A percentile compares a stretch with the other conserved stretches of the same genome.
These are phyloP conservation scores for Momotus momota DNA, from an alignment of 2,797 vertebrate species.

Conservation along the genomic window DNA sequence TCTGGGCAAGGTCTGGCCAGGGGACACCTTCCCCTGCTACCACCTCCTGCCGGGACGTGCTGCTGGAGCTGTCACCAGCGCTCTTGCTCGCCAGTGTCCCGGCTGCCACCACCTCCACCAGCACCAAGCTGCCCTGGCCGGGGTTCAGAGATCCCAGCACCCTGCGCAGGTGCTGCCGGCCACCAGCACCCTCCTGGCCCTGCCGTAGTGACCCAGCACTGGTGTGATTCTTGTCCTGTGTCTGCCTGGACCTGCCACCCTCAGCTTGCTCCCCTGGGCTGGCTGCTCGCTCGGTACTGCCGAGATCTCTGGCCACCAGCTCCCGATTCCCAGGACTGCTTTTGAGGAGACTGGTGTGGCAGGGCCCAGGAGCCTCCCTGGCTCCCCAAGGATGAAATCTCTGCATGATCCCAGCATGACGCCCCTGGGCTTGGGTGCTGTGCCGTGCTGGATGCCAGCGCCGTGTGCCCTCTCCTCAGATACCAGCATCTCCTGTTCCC, in stretches of 20 bases:
- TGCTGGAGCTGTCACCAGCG: neutral
- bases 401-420: slow-evolving; percentile 47
- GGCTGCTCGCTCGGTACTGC: neutral
- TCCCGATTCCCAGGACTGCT: neutral
- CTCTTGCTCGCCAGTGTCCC: neutral
- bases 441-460: neutral
- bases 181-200: neutral
- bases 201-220: neutral
- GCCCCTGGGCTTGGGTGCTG: neutral
- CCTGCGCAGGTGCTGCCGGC: neutral
- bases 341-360: fast-evolving
- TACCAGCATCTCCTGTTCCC: neutral
- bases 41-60: fast-evolving
- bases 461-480: neutral
- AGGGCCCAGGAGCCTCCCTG: fast-evolving
- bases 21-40: neutral
- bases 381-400: neutral
- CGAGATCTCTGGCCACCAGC: fast-evolving
- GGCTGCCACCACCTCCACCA: neutral
- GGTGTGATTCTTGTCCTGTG: neutral
- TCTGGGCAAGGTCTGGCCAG: neutral
- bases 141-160: neutral
- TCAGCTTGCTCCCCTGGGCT: neutral
- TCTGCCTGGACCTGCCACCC: neutral
- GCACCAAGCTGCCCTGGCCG: fast-evolving